Base-by-base conservation (phyloP, 2,113 vertebrate species). In the Arenaria interpres region DNA sequence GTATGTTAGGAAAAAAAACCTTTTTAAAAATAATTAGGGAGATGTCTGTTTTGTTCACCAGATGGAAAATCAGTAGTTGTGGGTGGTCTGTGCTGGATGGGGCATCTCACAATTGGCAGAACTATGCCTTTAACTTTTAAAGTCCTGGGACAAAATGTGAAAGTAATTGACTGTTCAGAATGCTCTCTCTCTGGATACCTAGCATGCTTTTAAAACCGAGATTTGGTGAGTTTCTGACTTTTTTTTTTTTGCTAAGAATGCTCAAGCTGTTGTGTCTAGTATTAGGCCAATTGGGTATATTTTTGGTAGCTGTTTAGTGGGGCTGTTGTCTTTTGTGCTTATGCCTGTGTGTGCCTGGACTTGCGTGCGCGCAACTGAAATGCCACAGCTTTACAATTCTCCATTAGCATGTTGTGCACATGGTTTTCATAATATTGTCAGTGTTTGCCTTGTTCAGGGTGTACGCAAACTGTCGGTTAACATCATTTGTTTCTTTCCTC, bases 1-100 rank as follows among this genome's bases (percentile, higher is more conserved):
- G 98, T 97, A 98, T 98, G 98, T 98, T 98, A 97, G 92, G 86
- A 95, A 96, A 97, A 97, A 98, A 97, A 97, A 93, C 98, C 98
- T 98, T 98, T 98, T 98, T 98, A 98, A 98, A 98, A 98, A 98
- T 98, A 98, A 98, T 98, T 98, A 98, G 98, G 98, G 98, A 98
- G 98, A 98, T 98, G 98, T 98, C 98, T 98, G 97, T 98, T 98
- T 98, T 98, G 97, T 98, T 98, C 98, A 98, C 98, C 98, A 98
- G 98, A 98, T 98, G 98, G 98, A 98, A 98, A 98, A 98, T 97
- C 97, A 96, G 82, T 97, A 96, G 97, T 98, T 98, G 98, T 98
- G 98, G 98, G 98, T 98, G 98, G 98, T 98, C 98, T 97, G 95
- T 98, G 98, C 97, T 98, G 97, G 97, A 98, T 98, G 98, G 98